phyloP scores from a whole-genome alignment of 1,140 invertebrate genomes.

The Aphaenogaster floridana region DNA sequence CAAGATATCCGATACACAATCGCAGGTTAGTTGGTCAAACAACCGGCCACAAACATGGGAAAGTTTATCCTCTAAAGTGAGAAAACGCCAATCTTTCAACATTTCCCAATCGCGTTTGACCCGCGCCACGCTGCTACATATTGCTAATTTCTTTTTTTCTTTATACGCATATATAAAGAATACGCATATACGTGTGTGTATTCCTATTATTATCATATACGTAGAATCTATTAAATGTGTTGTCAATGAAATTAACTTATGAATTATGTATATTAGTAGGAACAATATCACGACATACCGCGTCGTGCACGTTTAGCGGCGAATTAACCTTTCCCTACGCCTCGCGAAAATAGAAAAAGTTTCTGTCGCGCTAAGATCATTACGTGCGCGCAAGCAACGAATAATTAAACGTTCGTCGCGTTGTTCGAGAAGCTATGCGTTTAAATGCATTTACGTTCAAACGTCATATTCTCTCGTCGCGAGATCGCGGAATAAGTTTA shows the following conservation, averaged over 20 bases:
- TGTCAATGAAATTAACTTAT: constrained; percentile 74
- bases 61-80: not conserved
- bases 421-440: not conserved
- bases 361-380: not conserved
- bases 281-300: constrained; percentile 80
- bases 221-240: constrained; percentile 55
- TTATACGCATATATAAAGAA: constrained; percentile 22
- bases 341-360: not conserved
- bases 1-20: not conserved
- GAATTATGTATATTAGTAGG: constrained; percentile 81
- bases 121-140: constrained; percentile 63
- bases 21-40: not conserved
- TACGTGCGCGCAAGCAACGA: not conserved
- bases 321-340: constrained; percentile 11
- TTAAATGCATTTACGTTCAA: constrained; percentile 7
- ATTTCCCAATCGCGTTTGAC: constrained; percentile 15
- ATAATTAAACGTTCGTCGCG: not conserved
- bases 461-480: not conserved
- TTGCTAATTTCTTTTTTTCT: constrained; percentile 73
- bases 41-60: not conserved
- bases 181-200: constrained; percentile 30
- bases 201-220: constrained; percentile 52
- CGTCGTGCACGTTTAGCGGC: constrained; percentile 40
- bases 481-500: constrained; percentile 39
- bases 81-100: not conserved